These are phyloP conservation scores for Poeciliopsis gracilis DNA, from an alignment of 2,797 vertebrate genomes.

Conservation along the genomic window DNA sequence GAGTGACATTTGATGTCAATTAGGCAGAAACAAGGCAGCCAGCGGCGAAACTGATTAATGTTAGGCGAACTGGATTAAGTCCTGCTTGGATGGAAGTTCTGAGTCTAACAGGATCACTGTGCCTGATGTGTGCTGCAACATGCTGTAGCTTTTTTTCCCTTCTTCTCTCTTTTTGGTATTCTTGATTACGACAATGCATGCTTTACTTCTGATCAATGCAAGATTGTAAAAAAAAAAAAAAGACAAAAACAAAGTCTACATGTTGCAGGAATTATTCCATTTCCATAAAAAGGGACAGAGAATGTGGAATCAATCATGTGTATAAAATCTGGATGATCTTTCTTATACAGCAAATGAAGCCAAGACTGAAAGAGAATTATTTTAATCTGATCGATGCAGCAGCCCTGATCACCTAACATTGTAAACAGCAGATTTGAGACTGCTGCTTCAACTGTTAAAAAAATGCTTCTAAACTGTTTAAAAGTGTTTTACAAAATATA, in stretches of 20 bases:
- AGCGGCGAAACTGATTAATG: neutral
- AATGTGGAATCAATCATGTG: neutral
- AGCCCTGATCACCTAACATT: neutral
- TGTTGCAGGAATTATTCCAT: neutral
- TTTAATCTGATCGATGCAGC: neutral
- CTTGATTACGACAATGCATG: neutral
- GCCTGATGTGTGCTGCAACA: slow-evolving; percentile 3
- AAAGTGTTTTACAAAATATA: neutral
- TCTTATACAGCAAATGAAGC: neutral
- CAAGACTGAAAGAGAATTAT: neutral
- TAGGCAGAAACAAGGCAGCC: slow-evolving; percentile 8
- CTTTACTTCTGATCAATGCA: neutral
- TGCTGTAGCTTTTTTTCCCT: slow-evolving; percentile 4
- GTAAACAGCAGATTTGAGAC: neutral
- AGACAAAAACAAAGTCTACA: neutral
- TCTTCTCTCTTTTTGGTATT: neutral
- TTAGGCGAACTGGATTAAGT: slow-evolving; percentile 18
- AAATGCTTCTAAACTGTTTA: neutral
- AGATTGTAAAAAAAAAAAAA: neutral
- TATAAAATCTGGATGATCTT: neutral
- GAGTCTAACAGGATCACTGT: slow-evolving; percentile 5
- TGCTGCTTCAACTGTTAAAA: neutral
- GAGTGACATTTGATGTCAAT: slow-evolving; percentile 2
- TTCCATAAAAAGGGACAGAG: neutral
- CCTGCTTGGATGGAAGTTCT: slow-evolving; percentile 7